Conservation (phyloP, 2,888 invertebrate genomes). For the Nasonia oneida region DNA sequence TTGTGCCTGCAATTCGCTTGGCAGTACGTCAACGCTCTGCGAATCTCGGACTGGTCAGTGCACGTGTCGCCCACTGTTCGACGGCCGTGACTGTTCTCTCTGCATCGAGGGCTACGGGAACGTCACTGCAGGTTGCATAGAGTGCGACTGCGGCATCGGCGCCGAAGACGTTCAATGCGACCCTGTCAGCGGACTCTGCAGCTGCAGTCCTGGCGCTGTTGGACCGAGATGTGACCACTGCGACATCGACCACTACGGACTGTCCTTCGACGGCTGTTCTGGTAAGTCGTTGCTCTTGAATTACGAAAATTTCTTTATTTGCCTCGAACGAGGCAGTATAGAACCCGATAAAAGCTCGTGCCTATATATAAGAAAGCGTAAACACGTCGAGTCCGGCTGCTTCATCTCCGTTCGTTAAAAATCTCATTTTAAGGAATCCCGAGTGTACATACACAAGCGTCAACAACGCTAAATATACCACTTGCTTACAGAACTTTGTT, state of each 20-base stretch:
- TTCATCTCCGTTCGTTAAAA: not conserved
- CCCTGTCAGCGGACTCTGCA: constrained; percentile 87
- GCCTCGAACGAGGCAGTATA: not conserved
- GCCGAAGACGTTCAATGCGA: constrained; percentile 86
- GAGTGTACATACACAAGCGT: not conserved
- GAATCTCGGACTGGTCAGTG: constrained; percentile 88
- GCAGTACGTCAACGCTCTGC: constrained; percentile 87
- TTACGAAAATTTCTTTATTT: not conserved
- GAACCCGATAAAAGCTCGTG: not conserved
- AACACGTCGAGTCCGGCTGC: not conserved
- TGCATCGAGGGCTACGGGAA: constrained; percentile 85
- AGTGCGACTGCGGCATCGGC: constrained; percentile 90
- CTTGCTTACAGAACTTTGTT: constrained; percentile 10
- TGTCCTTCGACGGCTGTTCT: constrained; percentile 84
- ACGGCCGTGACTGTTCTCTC: constrained; percentile 84
- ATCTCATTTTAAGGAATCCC: not conserved
- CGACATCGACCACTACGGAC: constrained; percentile 86
- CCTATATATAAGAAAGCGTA: not conserved
- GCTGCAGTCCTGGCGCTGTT: constrained; percentile 88
- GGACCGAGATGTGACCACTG: constrained; percentile 89
- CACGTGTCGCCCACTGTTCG: constrained; percentile 86
- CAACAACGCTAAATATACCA: constrained; percentile 1
- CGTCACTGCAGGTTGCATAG: constrained; percentile 88
- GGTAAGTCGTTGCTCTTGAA: constrained; percentile 80
- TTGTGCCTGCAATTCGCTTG: constrained; percentile 89